phyloP scores from a whole-genome alignment of 2,113 vertebrate species.

The Erpornis zantholeuca region DNA sequence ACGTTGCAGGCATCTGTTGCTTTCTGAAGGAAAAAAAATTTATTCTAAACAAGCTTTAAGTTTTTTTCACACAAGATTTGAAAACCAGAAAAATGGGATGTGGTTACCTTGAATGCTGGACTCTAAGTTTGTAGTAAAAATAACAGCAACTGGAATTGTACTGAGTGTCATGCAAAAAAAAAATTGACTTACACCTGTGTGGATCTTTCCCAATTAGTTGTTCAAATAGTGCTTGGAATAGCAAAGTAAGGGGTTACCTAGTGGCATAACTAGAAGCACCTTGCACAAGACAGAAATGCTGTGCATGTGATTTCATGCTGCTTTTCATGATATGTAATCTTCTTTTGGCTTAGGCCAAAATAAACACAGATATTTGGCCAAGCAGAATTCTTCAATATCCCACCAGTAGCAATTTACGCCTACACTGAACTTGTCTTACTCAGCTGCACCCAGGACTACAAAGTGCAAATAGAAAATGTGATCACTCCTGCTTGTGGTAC shows the following conservation, averaged over 20 bases:
- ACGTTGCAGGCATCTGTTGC: neutral
- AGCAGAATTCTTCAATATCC: neutral
- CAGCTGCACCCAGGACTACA: neutral
- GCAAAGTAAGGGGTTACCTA: neutral
- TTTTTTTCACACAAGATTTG: neutral
- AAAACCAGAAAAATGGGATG: neutral
- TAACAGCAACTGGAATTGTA: neutral
- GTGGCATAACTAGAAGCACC: neutral
- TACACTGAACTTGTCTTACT: neutral
- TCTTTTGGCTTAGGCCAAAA: neutral
- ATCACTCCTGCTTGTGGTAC: neutral
- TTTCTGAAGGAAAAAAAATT: neutral
- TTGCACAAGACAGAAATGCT: neutral
- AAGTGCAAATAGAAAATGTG: conserved; percentile 27
- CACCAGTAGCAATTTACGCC: conserved; percentile 22
- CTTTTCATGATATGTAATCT: neutral
- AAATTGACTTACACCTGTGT: accelerated
- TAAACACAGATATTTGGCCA: neutral
- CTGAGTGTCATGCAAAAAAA: neutral
- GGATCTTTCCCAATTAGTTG: neutral
- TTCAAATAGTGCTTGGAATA: neutral
- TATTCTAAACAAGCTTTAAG: neutral
- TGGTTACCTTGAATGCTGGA: neutral
- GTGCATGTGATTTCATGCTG: neutral
- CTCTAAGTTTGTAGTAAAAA: neutral